phyloP scores from a whole-genome alignment of 2,113 vertebrate species.

The Spermophilus dauricus region DNA sequence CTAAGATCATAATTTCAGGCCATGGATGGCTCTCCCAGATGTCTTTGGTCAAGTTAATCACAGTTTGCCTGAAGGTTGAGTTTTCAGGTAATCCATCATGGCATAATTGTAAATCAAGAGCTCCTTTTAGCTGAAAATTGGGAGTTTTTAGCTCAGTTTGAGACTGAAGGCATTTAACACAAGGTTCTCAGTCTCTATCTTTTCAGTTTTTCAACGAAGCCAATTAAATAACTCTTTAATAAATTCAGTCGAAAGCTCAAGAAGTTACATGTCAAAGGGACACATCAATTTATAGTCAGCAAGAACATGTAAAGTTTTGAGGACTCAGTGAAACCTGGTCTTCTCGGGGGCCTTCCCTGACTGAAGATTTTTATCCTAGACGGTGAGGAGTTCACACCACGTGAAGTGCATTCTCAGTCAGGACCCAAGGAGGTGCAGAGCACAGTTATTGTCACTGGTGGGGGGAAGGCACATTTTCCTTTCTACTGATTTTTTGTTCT shows the following conservation, averaged over 20 bases:
- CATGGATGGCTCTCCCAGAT: conserved; percentile 93
- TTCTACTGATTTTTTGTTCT: neutral
- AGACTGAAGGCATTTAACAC: neutral
- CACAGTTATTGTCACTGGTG: neutral
- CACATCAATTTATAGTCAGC: neutral
- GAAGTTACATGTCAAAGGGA: neutral
- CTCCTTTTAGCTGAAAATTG: conserved; percentile 83
- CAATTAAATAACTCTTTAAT: neutral
- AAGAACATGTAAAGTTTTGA: neutral
- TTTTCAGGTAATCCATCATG: conserved; percentile 96
- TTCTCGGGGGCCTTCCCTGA: neutral
- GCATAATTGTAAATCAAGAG: conserved; percentile 91
- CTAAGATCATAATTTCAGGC: conserved; percentile 92
- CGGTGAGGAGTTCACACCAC: neutral
- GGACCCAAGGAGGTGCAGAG: rapidly evolving
- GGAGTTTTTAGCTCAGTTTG: conserved; percentile 81
- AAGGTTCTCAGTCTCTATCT: neutral
- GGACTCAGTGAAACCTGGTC: neutral
- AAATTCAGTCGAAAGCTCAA: neutral
- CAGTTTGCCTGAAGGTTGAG: conserved; percentile 92
- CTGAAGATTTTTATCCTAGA: neutral
- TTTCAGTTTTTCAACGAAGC: neutral
- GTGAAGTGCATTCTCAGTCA: neutral
- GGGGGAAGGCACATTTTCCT: neutral
- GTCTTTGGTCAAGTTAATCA: conserved; percentile 97